Conservation (phyloP, 2,888 invertebrate genomes). For the Xestia rhomboidea region DNA sequence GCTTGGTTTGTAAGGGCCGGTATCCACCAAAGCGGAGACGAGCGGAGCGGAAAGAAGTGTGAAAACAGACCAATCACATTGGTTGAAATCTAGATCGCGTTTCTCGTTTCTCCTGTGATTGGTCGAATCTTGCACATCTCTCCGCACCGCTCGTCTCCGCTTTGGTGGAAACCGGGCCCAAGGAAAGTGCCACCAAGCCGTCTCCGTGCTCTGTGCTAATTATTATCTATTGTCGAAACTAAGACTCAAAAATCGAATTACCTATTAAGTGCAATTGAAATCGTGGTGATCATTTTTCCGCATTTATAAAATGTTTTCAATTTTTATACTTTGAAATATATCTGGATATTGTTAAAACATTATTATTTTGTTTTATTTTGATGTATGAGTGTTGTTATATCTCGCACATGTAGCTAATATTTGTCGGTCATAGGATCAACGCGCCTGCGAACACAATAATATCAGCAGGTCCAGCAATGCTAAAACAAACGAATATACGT, state of each 20-base stretch:
- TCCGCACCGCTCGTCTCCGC: too few relatives aligned
- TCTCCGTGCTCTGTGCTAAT: neutral
- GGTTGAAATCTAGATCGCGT: too few relatives aligned
- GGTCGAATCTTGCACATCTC: too few relatives aligned
- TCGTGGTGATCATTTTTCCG: constrained; percentile 4
- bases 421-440: too few relatives aligned
- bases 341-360: constrained; percentile 8
- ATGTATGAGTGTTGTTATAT: neutral
- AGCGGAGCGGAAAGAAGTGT: too few relatives aligned
- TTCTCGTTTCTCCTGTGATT: too few relatives aligned
- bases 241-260: neutral
- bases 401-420: neutral
- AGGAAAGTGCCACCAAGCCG: neutral
- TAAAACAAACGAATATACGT: too few relatives aligned
- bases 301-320: constrained; percentile 34
- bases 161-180: too few relatives aligned
- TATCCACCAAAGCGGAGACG: too few relatives aligned
- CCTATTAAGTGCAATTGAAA: constrained; percentile 44
- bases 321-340: constrained; percentile 35
- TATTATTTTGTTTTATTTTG: constrained; percentile 16
- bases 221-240: neutral
- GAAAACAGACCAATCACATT: too few relatives aligned
- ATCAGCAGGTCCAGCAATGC: too few relatives aligned
- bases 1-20: neutral
- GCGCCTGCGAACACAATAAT: too few relatives aligned